Conservation (phyloP, 2,113 vertebrate species). For the Microcebus murinus region DNA sequence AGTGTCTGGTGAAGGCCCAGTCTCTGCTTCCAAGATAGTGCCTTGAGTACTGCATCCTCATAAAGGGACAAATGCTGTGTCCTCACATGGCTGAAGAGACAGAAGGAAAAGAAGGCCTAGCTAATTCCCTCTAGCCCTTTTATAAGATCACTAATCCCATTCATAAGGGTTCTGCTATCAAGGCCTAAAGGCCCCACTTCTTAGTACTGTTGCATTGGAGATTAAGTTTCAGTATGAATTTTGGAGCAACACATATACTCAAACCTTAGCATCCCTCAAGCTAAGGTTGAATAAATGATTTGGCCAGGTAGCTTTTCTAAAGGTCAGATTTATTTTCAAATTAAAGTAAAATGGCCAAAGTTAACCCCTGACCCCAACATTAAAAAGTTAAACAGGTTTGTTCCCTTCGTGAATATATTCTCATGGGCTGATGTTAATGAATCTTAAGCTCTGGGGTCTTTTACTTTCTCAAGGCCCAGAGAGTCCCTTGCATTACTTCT, state of each 20-base stretch:
- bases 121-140: too few relatives aligned
- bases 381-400: background rate
- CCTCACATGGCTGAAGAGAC: too few relatives aligned
- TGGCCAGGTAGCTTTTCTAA: conserved; percentile 32
- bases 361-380: background rate
- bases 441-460: background rate
- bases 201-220: background rate
- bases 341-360: background rate
- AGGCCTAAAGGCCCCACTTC: background rate
- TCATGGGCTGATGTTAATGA: background rate
- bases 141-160: background rate
- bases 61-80: background rate
- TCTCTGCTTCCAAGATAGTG: background rate
- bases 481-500: background rate
- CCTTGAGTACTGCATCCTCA: background rate
- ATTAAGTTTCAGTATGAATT: background rate
- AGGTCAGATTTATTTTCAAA: background rate
- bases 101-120: too few relatives aligned
- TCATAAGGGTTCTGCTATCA: background rate
- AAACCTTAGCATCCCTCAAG: background rate
- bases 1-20: background rate
- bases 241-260: background rate
- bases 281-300: background rate
- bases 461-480: background rate
- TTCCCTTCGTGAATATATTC: background rate